Evolutionary conservation across 2,113 vertebrate genomes (phyloP), one percentile per base, ranked within the genome.

Genomic region (Scartelaos histophorus): DNA sequence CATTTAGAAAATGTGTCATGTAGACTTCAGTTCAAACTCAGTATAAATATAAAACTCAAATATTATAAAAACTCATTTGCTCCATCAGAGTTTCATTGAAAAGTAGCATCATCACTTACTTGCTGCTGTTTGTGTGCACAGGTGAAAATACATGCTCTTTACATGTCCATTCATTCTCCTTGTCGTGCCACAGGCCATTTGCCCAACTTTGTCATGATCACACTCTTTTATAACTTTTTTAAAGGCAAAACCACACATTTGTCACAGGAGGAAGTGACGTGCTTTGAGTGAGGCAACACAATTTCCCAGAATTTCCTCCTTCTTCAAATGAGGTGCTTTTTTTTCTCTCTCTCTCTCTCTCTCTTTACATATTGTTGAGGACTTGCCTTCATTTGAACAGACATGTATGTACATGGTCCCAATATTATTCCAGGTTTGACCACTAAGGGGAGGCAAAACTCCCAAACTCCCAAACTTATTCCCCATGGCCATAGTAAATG

Each of bases 221-320:
- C 87, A 88, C 83, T 85, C 73, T 86, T 29, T 89, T 86, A 79
- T 87, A 88, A 87, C 38, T 69, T 69, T 73, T 90, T 92, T 90
- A 64, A 92, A 82, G 83, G 86, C 74, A 81, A 91, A 92, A 92
- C 92, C 92, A 84, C 91, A 90, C 80, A 76, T 88, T 91, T 92
- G 91, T 92, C 91, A 92, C 21, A 65, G 61, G 81, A 89, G 93
- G 93, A 94, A 94, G 90, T 94, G 92, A 94, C 92, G 92, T 84
- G 66, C 71, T 69, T 71, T 79, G 87, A 87, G 83, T 93, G 91
- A 92, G 85, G 91, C 92, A 93, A 92, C 82, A 78, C 77, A 85
- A 91, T 90, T 93, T 93, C 91, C 90, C 91, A 92, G 92, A 92
- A 92, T 90, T 79, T 91, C 87, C 83, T 90, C 82, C 83, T 82